Evolutionary conservation across 2,797 vertebrate species (phyloP).

Genomic region (Epinephelus malabaricus): DNA sequence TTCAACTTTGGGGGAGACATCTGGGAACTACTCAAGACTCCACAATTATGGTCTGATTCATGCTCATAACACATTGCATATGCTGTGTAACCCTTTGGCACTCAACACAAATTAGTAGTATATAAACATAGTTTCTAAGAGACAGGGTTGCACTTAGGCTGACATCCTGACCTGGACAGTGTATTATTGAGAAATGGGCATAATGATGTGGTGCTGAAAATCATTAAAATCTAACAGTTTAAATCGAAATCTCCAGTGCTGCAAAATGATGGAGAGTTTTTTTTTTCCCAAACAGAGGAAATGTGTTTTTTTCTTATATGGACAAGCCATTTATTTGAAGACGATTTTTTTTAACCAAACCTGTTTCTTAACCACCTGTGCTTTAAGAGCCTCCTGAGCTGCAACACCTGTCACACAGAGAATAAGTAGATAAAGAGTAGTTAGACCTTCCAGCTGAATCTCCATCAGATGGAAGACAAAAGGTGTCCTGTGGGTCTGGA

Average conservation of each 20-base stretch:
- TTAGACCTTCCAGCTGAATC: neutral
- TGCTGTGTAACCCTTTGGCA: constrained; percentile 62
- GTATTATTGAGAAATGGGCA: constrained; percentile 35
- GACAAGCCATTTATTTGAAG: neutral
- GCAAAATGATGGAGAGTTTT: neutral
- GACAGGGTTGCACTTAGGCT: constrained; percentile 58
- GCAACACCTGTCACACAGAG: no score
- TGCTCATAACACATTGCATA: constrained; percentile 56
- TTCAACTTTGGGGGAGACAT: constrained; percentile 66
- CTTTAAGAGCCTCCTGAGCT: neutral
- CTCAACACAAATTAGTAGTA: constrained; percentile 67
- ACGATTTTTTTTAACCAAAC: neutral
- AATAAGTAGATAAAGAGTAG: neutral
- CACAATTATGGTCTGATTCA: constrained; percentile 67
- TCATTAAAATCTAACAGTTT: neutral
- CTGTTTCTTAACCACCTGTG: neutral
- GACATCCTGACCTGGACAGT: constrained; percentile 53
- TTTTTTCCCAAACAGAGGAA: neutral
- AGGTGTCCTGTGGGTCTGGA: no score
- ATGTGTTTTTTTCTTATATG: neutral
- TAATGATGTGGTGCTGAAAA: constrained; percentile 19
- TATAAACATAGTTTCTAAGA: constrained; percentile 67
- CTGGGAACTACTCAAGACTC: constrained; percentile 62
- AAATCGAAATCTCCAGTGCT: constrained; percentile 1
- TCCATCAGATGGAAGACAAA: no score